phyloP scores from a whole-genome alignment of 2,113 vertebrate species.

The Pica pica region DNA sequence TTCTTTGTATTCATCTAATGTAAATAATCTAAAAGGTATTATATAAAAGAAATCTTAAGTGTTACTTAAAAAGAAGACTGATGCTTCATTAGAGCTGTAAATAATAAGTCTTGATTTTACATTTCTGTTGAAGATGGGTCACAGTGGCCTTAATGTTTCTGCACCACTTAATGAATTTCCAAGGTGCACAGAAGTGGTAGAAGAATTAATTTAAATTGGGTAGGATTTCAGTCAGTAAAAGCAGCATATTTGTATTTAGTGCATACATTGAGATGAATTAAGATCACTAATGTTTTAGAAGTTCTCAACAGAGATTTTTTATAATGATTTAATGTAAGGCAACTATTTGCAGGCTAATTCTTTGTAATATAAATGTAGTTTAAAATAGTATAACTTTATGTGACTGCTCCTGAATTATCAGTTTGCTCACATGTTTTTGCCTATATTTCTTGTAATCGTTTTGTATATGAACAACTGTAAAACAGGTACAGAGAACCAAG shows the following conservation, averaged over 20 bases:
- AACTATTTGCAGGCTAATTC: neutral
- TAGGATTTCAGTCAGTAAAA: neutral
- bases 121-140: neutral
- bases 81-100: neutral
- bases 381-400: neutral
- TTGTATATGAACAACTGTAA: neutral
- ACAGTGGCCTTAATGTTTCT: neutral
- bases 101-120: neutral
- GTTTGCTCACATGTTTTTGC: neutral
- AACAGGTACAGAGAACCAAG: neutral
- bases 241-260: neutral
- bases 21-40: neutral
- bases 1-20: neutral
- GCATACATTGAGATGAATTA: neutral
- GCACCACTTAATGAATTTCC: neutral
- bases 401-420: neutral
- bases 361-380: neutral
- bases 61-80: neutral
- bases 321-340: neutral
- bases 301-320: neutral
- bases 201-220: neutral
- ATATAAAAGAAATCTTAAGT: neutral
- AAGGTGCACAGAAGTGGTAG: neutral
- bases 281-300: neutral
- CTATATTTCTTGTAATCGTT: neutral